Evolutionary conservation across 2,888 invertebrate species (phyloP).

Genomic region (Odontocolon sp.): DNA sequence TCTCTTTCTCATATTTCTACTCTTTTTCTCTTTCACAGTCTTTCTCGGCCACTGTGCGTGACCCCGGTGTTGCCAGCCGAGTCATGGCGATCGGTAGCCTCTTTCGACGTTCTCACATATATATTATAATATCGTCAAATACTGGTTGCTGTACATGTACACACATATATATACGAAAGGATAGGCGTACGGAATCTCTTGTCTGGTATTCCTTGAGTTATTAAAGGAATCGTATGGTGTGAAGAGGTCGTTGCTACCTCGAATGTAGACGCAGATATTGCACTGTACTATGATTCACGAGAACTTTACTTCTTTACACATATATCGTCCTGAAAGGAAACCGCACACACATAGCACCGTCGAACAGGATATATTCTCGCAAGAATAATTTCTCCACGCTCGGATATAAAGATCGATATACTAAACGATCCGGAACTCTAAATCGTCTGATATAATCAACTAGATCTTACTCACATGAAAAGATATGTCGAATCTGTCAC

Average conservation of each 20-base stretch:
- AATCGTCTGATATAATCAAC: not conserved
- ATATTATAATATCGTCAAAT: slow-evolving; percentile 2
- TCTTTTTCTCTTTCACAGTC: slow-evolving; percentile 49
- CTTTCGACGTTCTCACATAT: slow-evolving; percentile 23
- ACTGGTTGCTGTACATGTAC: not conserved
- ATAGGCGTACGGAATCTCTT: slow-evolving; percentile 6
- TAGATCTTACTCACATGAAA: no score
- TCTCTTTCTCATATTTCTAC: slow-evolving; percentile 49
- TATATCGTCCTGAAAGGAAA: slow-evolving; percentile 54
- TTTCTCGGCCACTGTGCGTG: slow-evolving; percentile 58
- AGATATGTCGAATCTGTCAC: no score
- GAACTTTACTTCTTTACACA: slow-evolving; percentile 1
- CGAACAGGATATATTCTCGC: slow-evolving; percentile 7
- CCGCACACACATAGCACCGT: slow-evolving; percentile 8
- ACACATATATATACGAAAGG: not conserved
- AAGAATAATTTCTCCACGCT: slow-evolving; percentile 35
- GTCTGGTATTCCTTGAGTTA: slow-evolving; percentile 50
- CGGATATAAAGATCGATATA: slow-evolving; percentile 27
- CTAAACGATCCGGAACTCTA: not conserved
- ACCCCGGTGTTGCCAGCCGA: slow-evolving; percentile 48
- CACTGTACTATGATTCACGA: not conserved
- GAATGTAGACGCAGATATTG: slow-evolving; percentile 36
- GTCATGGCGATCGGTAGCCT: slow-evolving; percentile 36
- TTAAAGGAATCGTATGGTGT: slow-evolving; percentile 63
- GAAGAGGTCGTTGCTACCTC: slow-evolving; percentile 66